These are phyloP conservation scores for Linnaemya tessellans DNA, from an alignment of 2,888 invertebrate species.

Conservation along the genomic window DNA sequence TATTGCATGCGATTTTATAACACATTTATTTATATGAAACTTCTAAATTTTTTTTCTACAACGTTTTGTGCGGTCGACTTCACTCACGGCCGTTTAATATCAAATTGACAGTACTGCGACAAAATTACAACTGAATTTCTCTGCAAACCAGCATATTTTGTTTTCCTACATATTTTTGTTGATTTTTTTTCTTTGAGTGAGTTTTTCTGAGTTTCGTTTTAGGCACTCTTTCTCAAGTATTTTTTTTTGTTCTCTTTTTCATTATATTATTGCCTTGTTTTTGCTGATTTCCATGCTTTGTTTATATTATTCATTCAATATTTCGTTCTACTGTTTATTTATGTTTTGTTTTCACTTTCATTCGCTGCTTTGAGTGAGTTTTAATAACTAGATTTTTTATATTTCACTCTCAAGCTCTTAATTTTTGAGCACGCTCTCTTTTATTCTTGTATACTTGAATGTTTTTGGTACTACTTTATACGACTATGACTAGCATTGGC, in stretches of 20 bases:
- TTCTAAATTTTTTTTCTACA: constrained; percentile 42
- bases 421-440: constrained; percentile 33
- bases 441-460: background rate
- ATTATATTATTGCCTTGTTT: background rate
- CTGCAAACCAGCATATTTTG: constrained; percentile 37
- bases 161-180: constrained; percentile 4
- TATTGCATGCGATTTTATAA: constrained; percentile 40
- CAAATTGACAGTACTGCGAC: constrained; percentile 73
- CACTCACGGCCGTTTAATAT: constrained; percentile 54
- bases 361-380: constrained; percentile 54
- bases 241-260: constrained; percentile 4
- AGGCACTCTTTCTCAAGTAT: constrained; percentile 27
- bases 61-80: constrained; percentile 65
- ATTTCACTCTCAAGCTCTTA: constrained; percentile 27
- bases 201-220: constrained; percentile 6
- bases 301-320: constrained; percentile 69
- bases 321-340: constrained; percentile 48
- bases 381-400: background rate
- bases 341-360: constrained; percentile 63
- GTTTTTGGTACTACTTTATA: constrained; percentile 37
- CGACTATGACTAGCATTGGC: constrained; percentile 28
- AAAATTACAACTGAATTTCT: constrained; percentile 74
- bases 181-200: constrained; percentile 52
- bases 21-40: constrained; percentile 60
- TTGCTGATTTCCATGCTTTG: constrained; percentile 49